Conservation (phyloP, 2,797 vertebrate genomes). For the Enteromius paludinosus region DNA sequence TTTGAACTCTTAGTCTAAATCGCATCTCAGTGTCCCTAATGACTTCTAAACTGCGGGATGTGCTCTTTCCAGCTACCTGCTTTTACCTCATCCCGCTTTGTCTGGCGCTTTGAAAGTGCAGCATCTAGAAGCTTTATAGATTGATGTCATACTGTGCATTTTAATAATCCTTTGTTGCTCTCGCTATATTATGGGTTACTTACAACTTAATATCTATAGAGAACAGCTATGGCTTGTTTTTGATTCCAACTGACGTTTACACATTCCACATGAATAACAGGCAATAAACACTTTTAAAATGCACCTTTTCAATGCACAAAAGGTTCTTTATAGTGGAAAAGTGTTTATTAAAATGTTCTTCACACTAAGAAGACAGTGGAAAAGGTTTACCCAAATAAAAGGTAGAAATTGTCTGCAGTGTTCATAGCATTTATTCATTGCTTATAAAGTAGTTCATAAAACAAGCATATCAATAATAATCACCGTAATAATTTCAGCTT, state of each 20-base stretch:
- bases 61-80: conserved; percentile 22
- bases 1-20: conserved; percentile 35
- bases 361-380: background rate
- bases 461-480: background rate
- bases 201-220: background rate
- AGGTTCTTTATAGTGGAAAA: background rate
- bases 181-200: background rate
- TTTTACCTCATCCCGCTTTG: conserved; percentile 8
- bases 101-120: conserved; percentile 12
- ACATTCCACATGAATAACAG: background rate
- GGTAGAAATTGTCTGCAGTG: background rate
- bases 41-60: conserved; percentile 11
- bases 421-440: background rate
- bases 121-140: conserved; percentile 3
- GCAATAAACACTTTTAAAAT: background rate
- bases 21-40: conserved; percentile 17
- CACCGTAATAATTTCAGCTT: too few species aligned
- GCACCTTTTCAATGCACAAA: background rate
- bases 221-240: background rate
- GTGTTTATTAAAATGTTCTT: background rate
- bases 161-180: background rate
- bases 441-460: background rate
- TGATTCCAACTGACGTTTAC: background rate
- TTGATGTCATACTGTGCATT: conserved; percentile 23
- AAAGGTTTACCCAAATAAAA: background rate